Evolutionary conservation across 2,888 invertebrate species (phyloP).

Genomic region (Drosophila mimetica): DNA sequence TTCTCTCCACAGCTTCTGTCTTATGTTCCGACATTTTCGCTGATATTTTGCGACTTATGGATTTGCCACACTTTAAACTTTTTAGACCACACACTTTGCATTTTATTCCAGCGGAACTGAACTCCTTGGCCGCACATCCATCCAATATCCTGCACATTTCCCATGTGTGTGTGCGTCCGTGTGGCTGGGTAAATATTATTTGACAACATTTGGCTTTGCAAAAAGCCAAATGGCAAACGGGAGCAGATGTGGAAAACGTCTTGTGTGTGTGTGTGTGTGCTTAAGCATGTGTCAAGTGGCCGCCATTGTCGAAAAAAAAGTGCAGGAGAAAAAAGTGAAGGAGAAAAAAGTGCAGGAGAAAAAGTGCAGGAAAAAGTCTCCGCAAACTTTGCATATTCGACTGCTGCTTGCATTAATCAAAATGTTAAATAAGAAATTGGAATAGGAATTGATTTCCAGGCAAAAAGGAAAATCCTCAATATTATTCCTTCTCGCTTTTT

Average conservation of each 20-base stretch:
- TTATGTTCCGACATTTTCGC: neutral
- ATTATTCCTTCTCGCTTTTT: slow-evolving; percentile 65
- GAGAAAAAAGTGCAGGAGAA: slow-evolving; percentile 5
- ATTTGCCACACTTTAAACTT: slow-evolving; percentile 1
- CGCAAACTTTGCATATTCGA: slow-evolving; percentile 39
- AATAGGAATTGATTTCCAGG: slow-evolving; percentile 58
- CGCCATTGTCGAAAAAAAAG: slow-evolving; percentile 37
- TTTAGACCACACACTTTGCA: neutral
- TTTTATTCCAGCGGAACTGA: neutral
- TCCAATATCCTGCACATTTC: slow-evolving; percentile 15
- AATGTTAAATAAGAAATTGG: slow-evolving; percentile 77
- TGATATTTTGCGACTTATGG: neutral
- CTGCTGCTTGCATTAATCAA: slow-evolving; percentile 73
- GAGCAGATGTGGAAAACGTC: slow-evolving; percentile 12
- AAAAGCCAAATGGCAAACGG: slow-evolving; percentile 46
- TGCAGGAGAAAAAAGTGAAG: too few species aligned
- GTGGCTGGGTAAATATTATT: slow-evolving; percentile 63
- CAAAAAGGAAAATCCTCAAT: slow-evolving; percentile 63
- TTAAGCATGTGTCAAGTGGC: slow-evolving; percentile 71
- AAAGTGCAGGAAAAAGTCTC: slow-evolving; percentile 13
- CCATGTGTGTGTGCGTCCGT: slow-evolving; percentile 9
- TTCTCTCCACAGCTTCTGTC: neutral
- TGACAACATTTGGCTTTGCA: slow-evolving; percentile 65
- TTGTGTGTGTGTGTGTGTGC: slow-evolving; percentile 27
- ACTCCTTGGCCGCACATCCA: neutral